phyloP scores from a whole-genome alignment of 1,140 invertebrate species.

The Gyrodactylus salaris region DNA sequence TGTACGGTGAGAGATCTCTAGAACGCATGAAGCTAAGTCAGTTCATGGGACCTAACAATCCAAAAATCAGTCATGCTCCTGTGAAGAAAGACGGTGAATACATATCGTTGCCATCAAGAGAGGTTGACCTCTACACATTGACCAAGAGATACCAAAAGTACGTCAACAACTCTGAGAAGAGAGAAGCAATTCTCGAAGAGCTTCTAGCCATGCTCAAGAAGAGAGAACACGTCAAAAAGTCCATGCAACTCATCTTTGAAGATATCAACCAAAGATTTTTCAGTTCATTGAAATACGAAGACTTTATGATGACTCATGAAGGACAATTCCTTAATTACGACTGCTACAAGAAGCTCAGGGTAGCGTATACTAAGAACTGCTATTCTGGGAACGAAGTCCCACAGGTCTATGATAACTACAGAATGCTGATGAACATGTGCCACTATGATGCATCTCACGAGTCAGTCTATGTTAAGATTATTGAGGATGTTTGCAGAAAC shows the following conservation, averaged over 20 bases:
- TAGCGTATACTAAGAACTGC: not conserved
- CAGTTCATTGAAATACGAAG: not conserved
- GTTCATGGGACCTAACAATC: not conserved
- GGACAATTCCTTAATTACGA: not conserved
- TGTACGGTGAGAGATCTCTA: constrained; percentile 25
- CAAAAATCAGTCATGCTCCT: not conserved
- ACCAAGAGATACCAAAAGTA: not conserved
- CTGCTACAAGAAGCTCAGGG: not conserved
- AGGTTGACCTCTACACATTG: not conserved
- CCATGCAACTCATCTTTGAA: not conserved
- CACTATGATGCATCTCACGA: not conserved
- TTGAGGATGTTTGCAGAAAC: not conserved
- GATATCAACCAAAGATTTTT: not conserved
- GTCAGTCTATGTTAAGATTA: not conserved
- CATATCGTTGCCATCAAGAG: not conserved
- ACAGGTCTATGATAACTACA: not conserved
- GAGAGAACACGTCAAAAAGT: not conserved
- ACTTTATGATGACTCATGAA: not conserved
- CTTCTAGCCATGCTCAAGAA: not conserved
- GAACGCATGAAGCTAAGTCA: not conserved
- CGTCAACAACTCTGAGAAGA: not conserved
- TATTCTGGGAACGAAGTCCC: not conserved
- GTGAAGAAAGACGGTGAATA: too few relatives aligned
- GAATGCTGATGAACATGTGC: not conserved
- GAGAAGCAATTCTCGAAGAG: not conserved